These are phyloP conservation scores for Heliangelus exortis DNA, from an alignment of 2,797 vertebrate genomes.

Conservation along the genomic window DNA sequence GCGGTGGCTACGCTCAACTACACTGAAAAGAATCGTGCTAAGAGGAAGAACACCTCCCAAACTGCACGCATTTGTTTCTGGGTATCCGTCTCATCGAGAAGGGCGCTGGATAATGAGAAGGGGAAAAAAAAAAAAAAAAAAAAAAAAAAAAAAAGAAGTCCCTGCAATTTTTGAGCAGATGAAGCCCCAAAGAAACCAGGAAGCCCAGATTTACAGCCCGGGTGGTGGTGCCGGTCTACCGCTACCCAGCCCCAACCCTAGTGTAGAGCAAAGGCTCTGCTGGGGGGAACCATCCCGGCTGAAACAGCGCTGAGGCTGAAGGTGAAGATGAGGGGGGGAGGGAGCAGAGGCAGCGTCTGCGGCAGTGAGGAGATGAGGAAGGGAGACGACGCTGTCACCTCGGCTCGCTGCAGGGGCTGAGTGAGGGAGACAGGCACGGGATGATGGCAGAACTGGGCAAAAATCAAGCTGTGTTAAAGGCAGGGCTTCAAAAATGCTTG, in stretches of 20 bases:
- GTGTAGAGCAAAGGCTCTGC: rapidly evolving
- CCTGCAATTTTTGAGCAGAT: background rate
- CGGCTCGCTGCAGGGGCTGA: too few species aligned
- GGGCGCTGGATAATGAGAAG: background rate
- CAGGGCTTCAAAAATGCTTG: too few species aligned
- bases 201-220: rapidly evolving
- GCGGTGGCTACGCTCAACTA: background rate
- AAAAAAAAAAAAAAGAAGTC: too few species aligned
- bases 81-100: too few species aligned
- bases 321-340: background rate
- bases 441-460: background rate
- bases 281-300: rapidly evolving
- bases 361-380: rapidly evolving
- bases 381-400: too few species aligned
- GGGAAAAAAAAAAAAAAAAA: too few species aligned
- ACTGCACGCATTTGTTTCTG: rapidly evolving
- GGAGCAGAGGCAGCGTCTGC: too few species aligned
- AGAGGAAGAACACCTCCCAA: background rate
- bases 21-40: rapidly evolving
- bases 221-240: rapidly evolving
- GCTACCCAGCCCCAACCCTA: background rate
- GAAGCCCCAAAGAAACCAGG: background rate
- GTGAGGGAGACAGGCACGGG: rapidly evolving
- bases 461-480: rapidly evolving
- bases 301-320: background rate